Conservation (phyloP, 2,888 invertebrate species). For the Erpobdella octoculata region DNA sequence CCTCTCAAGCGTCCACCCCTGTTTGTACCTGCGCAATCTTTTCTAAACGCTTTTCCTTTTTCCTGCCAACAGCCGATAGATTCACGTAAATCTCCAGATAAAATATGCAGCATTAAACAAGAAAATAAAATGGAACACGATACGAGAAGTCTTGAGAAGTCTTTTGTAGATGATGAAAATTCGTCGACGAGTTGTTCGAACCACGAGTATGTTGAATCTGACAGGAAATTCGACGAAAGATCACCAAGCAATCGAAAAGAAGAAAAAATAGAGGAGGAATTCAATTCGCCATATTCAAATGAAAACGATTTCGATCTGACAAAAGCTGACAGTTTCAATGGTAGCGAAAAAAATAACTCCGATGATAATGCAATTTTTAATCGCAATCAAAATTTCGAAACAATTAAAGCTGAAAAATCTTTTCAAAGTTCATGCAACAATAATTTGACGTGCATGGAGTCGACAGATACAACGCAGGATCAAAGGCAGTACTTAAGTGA, state of each 20-base stretch:
- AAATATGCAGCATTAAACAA: not conserved
- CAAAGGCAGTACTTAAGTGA: too few species aligned
- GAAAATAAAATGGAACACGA: slow-evolving; percentile 9
- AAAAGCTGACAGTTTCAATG: not conserved
- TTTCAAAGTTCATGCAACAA: too few species aligned
- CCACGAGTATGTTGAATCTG: not conserved
- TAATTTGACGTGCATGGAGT: too few species aligned
- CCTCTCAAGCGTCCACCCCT: slow-evolving; percentile 15
- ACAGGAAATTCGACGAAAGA: not conserved
- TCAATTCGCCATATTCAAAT: too few species aligned
- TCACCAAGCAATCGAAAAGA: too few species aligned
- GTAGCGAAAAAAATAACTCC: not conserved
- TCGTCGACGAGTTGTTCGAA: not conserved
- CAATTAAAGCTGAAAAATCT: too few species aligned
- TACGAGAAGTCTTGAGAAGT: not conserved
- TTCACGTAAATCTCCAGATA: not conserved
- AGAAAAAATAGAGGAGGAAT: too few species aligned
- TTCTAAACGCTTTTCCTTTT: slow-evolving; percentile 8
- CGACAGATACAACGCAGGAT: not conserved
- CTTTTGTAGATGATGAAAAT: not conserved
- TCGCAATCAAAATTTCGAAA: too few species aligned
- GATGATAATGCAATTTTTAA: too few species aligned
- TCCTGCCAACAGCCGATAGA: not conserved
- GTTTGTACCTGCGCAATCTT: slow-evolving; percentile 15
- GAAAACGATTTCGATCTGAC: not conserved